Percentiles rank a stretch among this genome's conserved stretches.
phyloP scores from a whole-genome alignment of 2,113 vertebrate species.

The Phyllostomus hastatus region DNA sequence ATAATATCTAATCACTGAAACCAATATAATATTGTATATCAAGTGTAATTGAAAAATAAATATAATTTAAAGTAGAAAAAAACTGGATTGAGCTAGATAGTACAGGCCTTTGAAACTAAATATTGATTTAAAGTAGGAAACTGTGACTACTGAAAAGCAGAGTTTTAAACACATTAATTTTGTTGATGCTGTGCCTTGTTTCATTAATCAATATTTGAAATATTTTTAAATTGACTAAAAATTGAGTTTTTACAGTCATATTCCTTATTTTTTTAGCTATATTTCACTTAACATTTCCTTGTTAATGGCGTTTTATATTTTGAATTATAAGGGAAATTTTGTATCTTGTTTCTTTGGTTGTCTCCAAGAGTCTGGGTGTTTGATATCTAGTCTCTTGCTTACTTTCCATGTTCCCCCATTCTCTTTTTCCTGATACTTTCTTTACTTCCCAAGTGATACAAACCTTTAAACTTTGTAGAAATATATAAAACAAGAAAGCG shows the following conservation, averaged over 20 bases:
- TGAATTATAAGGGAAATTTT: not conserved
- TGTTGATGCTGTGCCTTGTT: not conserved
- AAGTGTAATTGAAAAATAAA: too few relatives aligned
- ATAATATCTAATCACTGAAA: too few relatives aligned
- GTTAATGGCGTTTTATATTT: slow-evolving; percentile 7
- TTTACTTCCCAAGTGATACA: slow-evolving; percentile 1
- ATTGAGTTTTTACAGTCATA: not conserved
- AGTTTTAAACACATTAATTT: not conserved
- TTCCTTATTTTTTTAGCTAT: not conserved
- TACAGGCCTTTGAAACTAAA: not conserved
- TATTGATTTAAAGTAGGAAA: not conserved
- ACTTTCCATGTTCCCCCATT: not conserved
- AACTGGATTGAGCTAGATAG: not conserved
- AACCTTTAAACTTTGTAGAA: not conserved
- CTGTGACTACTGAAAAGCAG: not conserved
- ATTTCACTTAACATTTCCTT: not conserved
- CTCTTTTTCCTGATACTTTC: not conserved
- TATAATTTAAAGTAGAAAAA: not conserved
- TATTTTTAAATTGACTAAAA: not conserved
- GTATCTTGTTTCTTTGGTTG: not conserved
- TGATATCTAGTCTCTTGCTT: not conserved
- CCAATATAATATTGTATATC: too few relatives aligned
- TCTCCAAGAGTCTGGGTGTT: not conserved
- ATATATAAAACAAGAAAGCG: not conserved
- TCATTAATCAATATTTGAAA: not conserved